A percentile compares a stretch with the other conserved stretches of the same genome.
phyloP scores from a whole-genome alignment of 1,140 invertebrate genomes.

The Saxidomus purpurata region DNA sequence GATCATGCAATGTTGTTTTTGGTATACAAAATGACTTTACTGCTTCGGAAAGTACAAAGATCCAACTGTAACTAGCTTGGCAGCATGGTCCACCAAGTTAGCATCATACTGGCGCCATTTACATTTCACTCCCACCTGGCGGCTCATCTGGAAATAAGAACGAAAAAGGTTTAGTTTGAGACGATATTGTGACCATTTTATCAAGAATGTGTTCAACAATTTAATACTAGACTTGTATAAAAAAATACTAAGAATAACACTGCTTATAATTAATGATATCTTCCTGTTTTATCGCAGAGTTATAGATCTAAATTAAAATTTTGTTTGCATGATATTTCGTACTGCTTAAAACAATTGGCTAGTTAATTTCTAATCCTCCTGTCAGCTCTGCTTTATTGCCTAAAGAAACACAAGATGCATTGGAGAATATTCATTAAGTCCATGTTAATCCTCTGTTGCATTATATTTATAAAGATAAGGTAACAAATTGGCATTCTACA shows the following conservation, averaged over 20 bases:
- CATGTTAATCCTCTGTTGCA: too few relatives aligned
- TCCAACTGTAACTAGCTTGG: not conserved
- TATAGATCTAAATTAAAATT: too few relatives aligned
- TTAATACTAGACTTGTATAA: not conserved
- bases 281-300: too few relatives aligned
- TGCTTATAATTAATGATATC: not conserved
- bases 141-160: not conserved
- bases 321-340: too few relatives aligned
- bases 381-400: too few relatives aligned
- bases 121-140: not conserved
- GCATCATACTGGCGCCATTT: not conserved
- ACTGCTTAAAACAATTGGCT: too few relatives aligned
- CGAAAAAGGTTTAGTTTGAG: not conserved
- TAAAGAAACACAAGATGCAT: too few relatives aligned
- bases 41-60: not conserved
- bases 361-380: too few relatives aligned
- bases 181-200: not conserved
- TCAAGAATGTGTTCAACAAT: not conserved
- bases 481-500: too few relatives aligned
- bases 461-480: too few relatives aligned
- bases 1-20: slow-evolving; percentile 29
- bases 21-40: not conserved
- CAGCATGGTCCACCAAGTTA: slow-evolving; percentile 9
- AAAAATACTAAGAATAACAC: not conserved
- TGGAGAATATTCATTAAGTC: too few relatives aligned